Evolutionary conservation across 2,888 invertebrate species (phyloP).

Genomic region (Coelinius sp.): DNA sequence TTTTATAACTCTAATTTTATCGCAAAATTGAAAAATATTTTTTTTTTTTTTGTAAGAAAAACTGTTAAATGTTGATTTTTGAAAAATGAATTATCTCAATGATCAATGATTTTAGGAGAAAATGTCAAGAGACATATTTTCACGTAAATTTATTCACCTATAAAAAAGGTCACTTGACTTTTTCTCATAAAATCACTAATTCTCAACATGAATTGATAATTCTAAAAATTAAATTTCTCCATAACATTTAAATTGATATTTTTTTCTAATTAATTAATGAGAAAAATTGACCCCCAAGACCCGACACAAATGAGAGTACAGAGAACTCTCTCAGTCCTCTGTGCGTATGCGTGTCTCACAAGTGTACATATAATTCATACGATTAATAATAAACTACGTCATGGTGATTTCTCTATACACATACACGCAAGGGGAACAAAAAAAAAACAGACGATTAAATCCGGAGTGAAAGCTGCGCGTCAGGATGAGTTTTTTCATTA

Average conservation of each 20-base stretch:
- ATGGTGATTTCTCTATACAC: slow-evolving; percentile 9
- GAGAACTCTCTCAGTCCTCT: background rate
- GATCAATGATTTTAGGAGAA: too few species aligned
- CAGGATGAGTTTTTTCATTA: background rate
- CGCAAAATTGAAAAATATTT: too few species aligned
- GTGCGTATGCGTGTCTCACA: background rate
- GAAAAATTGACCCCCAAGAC: background rate
- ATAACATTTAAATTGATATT: background rate
- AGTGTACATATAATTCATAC: background rate
- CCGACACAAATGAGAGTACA: background rate
- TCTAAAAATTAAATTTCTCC: background rate
- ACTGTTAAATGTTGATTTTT: too few species aligned
- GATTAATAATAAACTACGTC: slow-evolving; percentile 21
- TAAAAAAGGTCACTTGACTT: too few species aligned
- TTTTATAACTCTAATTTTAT: too few species aligned
- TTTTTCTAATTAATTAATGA: background rate
- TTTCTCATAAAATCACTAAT: background rate
- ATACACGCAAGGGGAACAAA: background rate
- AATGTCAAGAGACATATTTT: too few species aligned
- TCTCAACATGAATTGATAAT: background rate
- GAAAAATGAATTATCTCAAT: too few species aligned
- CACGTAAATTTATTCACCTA: too few species aligned
- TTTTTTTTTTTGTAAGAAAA: too few species aligned
- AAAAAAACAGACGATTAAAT: background rate
- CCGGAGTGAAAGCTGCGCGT: slow-evolving; percentile 15